Evolutionary conservation across 92 coral and sea anemone genomes (phyloP).

Genomic region (Desmophyllum pertusum): DNA sequence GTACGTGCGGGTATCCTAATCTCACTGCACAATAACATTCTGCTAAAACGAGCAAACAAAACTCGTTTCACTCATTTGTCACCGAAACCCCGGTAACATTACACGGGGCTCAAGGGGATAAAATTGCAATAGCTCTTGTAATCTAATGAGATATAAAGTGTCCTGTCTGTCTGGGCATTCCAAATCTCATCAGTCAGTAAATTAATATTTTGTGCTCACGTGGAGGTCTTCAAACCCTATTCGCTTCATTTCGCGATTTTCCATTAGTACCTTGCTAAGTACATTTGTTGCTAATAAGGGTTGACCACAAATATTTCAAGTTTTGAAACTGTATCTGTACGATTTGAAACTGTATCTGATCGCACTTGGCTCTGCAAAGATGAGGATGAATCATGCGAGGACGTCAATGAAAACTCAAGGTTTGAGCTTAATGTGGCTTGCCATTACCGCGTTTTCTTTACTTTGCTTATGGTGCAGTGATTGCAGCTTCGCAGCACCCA

Average conservation of each 20-base stretch:
- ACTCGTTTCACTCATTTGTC: background rate
- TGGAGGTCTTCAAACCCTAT: background rate
- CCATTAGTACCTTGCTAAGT: background rate
- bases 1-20: too few relatives aligned
- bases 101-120: background rate
- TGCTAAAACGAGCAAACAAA: background rate
- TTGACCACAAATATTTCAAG: background rate
- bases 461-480: conserved; percentile 4
- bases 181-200: background rate
- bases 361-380: background rate
- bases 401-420: background rate
- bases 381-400: background rate
- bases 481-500: background rate
- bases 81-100: background rate
- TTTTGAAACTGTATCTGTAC: background rate
- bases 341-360: background rate
- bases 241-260: background rate
- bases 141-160: conserved; percentile 2
- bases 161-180: background rate
- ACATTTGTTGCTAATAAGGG: too few relatives aligned
- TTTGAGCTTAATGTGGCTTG: background rate
- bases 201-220: background rate
- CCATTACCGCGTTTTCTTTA: background rate
- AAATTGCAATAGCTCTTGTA: background rate
- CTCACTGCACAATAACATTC: too few relatives aligned